These are phyloP conservation scores for Chrysopilus asiliformis DNA, from an alignment of 2,888 invertebrate species.

Conservation along the genomic window DNA sequence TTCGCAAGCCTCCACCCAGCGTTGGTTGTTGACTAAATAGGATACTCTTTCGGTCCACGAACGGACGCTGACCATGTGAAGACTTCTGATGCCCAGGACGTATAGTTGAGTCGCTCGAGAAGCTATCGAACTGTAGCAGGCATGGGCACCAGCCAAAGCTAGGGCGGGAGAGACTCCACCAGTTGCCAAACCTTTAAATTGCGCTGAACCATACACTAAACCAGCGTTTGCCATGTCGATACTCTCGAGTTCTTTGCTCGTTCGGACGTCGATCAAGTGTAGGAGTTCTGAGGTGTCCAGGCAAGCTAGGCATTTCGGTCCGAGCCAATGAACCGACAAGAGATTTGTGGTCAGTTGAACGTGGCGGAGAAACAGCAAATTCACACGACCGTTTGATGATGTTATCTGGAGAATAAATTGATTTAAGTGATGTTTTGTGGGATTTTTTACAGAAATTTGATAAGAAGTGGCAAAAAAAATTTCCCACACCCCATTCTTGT, in stretches of 20 bases:
- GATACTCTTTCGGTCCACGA: slow-evolving; percentile 54
- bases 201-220: slow-evolving; percentile 75
- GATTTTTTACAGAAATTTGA: no score
- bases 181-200: slow-evolving; percentile 79
- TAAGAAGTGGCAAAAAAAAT: neutral
- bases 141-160: slow-evolving; percentile 44
- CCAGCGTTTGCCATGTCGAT: slow-evolving; percentile 68
- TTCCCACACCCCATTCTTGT: no score
- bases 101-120: slow-evolving; percentile 53
- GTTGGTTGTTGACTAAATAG: slow-evolving; percentile 44
- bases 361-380: slow-evolving; percentile 53
- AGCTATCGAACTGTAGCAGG: slow-evolving; percentile 59
- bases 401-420: slow-evolving; percentile 20
- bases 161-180: slow-evolving; percentile 71
- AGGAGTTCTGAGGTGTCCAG: slow-evolving; percentile 73
- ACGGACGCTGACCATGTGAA: slow-evolving; percentile 46
- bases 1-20: slow-evolving; percentile 44
- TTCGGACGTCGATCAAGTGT: slow-evolving; percentile 77
- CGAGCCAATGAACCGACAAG: slow-evolving; percentile 68
- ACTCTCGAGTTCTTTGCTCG: slow-evolving; percentile 72
- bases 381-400: slow-evolving; percentile 39
- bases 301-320: slow-evolving; percentile 67
- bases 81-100: slow-evolving; percentile 50
- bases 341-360: slow-evolving; percentile 57
- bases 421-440: slow-evolving; percentile 1